Evolutionary conservation across 2,888 invertebrate species (phyloP).

Genomic region (Tetragonisca angustula): DNA sequence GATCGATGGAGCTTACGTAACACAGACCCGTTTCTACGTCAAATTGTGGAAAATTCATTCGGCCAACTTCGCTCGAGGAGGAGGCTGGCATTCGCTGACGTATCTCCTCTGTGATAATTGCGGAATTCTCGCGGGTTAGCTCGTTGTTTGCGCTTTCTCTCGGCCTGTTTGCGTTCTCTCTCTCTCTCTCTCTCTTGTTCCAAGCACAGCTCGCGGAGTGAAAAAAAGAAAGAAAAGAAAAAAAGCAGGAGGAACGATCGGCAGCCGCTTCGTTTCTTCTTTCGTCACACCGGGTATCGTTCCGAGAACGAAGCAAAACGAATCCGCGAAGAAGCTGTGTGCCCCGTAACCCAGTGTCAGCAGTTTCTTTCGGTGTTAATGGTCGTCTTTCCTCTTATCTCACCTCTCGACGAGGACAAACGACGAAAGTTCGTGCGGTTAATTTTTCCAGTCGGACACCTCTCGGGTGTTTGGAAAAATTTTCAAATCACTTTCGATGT

Average conservation of each 20-base stretch:
- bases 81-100: slow-evolving; percentile 31
- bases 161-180: too few species aligned
- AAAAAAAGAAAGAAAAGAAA: slow-evolving; percentile 5
- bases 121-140: slow-evolving; percentile 68
- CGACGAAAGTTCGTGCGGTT: slow-evolving; percentile 23
- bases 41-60: slow-evolving; percentile 7
- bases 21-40: neutral
- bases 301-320: slow-evolving; percentile 59
- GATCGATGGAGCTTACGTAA: neutral
- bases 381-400: slow-evolving; percentile 53
- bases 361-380: slow-evolving; percentile 64
- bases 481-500: too few species aligned
- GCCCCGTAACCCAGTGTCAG: slow-evolving; percentile 30
- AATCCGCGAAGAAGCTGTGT: slow-evolving; percentile 46
- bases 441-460: neutral
- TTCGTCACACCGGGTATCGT: slow-evolving; percentile 64
- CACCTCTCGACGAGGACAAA: slow-evolving; percentile 33
- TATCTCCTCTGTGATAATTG: slow-evolving; percentile 64
- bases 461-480: too few species aligned
- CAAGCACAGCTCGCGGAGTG: neutral
- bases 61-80: slow-evolving; percentile 5
- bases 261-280: slow-evolving; percentile 47
- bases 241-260: slow-evolving; percentile 27
- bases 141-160: slow-evolving; percentile 66
- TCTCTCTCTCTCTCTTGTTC: neutral